These are phyloP conservation scores for Echeneis naucrates DNA, from an alignment of 2,797 vertebrate genomes.

Conservation along the genomic window DNA sequence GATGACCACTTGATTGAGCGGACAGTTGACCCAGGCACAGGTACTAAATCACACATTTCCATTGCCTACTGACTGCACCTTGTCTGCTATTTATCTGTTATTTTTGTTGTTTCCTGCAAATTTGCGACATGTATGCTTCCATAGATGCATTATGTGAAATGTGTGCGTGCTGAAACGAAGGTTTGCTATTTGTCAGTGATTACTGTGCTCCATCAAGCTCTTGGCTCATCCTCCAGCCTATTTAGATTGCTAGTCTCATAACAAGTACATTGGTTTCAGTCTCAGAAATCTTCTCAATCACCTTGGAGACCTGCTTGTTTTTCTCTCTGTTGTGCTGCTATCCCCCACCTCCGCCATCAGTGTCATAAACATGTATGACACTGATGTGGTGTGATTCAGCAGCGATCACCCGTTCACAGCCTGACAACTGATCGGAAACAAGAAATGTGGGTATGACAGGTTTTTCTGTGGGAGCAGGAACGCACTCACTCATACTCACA, in stretches of 20 bases:
- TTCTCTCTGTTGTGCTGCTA: conserved; percentile 56
- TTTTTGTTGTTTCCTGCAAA: conserved; percentile 5
- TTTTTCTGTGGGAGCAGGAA: conserved; percentile 35
- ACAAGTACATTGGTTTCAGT: conserved; percentile 78
- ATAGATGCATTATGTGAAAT: conserved; percentile 59
- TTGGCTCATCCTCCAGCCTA: conserved; percentile 72
- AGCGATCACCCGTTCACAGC: conserved; percentile 72
- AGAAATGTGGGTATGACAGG: conserved; percentile 60
- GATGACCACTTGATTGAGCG: conserved; percentile 93
- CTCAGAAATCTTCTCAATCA: conserved; percentile 74
- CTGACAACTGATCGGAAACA: conserved; percentile 71
- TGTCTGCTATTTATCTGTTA: not conserved
- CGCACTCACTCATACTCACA: not conserved
- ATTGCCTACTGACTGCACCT: not conserved
- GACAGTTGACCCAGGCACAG: conserved; percentile 89
- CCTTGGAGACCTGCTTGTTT: conserved; percentile 82
- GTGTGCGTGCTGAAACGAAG: conserved; percentile 55
- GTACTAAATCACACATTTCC: conserved; percentile 73
- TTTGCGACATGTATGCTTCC: conserved; percentile 34
- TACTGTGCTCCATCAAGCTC: conserved; percentile 72
- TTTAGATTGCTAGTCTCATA: conserved; percentile 74
- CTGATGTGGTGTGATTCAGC: conserved; percentile 74
- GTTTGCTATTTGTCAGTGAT: conserved; percentile 75
- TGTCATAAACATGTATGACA: conserved; percentile 76
- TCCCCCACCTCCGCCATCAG: conserved; percentile 66